Conservation (phyloP, 2,113 vertebrate species). For the Enhydra lutris region DNA sequence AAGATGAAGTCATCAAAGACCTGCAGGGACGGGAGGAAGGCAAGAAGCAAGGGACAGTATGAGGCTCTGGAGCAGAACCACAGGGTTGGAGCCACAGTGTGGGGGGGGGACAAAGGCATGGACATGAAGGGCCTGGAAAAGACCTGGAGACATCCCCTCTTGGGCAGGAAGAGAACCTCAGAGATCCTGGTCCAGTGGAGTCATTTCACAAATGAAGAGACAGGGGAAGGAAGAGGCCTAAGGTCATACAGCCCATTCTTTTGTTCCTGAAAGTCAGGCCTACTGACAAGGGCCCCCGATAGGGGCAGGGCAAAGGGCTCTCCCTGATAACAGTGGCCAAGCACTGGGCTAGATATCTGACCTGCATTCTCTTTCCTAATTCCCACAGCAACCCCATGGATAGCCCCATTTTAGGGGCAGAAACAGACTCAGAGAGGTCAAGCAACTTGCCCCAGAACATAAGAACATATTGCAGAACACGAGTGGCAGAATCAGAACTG, state of each 20-base stretch:
- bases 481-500: background rate
- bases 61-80: background rate
- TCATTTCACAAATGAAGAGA: background rate
- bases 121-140: background rate
- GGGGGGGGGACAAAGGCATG: fast-evolving
- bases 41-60: background rate
- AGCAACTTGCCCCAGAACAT: background rate
- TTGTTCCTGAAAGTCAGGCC: background rate
- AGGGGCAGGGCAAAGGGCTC: no score
- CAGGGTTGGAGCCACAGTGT: fast-evolving
- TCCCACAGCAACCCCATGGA: background rate
- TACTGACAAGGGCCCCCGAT: background rate
- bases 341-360: background rate
- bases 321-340: background rate
- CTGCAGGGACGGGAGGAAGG: conserved; percentile 54
- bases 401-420: background rate
- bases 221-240: background rate
- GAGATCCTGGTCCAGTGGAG: background rate
- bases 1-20: conserved; percentile 89
- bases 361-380: background rate
- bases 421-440: background rate
- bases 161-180: background rate
- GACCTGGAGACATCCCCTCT: background rate
- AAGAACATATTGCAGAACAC: background rate
- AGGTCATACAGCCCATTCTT: background rate